Evolutionary conservation across 2,797 vertebrate genomes (phyloP).

Genomic region (Percopsis omiscomaycus): DNA sequence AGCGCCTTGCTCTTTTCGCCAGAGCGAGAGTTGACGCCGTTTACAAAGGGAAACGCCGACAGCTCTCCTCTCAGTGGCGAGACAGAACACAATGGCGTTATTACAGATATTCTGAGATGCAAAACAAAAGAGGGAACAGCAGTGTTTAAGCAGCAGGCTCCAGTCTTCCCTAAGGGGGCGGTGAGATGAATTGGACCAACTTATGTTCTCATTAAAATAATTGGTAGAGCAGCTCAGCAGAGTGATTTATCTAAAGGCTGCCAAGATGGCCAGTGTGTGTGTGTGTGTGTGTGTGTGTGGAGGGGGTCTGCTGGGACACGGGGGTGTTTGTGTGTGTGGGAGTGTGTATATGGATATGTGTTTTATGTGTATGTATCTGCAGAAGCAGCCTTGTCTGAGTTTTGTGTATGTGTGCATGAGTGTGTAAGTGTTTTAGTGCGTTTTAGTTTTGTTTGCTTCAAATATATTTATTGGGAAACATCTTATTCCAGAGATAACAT

Average conservation of each 20-base stretch:
- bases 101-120: conserved; percentile 34
- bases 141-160: conserved; percentile 58
- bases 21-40: too few relatives aligned
- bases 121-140: conserved; percentile 54
- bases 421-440: background rate
- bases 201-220: conserved; percentile 71
- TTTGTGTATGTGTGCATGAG: background rate
- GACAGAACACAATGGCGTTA: conserved; percentile 28
- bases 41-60: background rate
- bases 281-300: background rate
- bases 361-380: too few relatives aligned
- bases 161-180: conserved; percentile 56
- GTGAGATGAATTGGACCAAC: conserved; percentile 54
- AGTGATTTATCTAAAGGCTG: conserved; percentile 61
- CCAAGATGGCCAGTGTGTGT: conserved; percentile 40
- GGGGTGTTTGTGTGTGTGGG: background rate
- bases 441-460: background rate
- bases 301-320: conserved; percentile 29
- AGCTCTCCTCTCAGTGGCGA: conserved; percentile 42
- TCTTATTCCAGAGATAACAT: background rate
- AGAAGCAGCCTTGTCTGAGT: background rate
- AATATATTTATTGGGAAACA: background rate
- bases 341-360: background rate
- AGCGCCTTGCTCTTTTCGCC: too few relatives aligned
- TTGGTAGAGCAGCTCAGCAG: conserved; percentile 55